phyloP scores from a whole-genome alignment of 2,113 vertebrate species.

The Channa argus region DNA sequence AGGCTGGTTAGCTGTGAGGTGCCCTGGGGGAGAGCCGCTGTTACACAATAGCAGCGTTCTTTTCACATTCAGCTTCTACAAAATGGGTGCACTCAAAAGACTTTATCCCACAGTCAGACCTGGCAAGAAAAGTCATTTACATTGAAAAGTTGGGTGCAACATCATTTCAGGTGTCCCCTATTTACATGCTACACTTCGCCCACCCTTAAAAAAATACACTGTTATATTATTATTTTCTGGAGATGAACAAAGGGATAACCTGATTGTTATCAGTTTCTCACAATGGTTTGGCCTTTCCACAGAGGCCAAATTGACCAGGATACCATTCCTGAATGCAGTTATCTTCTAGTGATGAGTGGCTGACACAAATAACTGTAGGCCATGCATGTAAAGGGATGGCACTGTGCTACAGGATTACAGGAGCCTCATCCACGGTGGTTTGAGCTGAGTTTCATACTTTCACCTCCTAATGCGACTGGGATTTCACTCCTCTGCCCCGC shows the following conservation, averaged over 20 bases:
- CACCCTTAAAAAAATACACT: conserved; percentile 13
- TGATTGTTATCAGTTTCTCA: conserved; percentile 56
- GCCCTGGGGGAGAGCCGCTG: conserved; percentile 53
- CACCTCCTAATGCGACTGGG: conserved; percentile 54
- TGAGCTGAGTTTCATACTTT: conserved; percentile 64
- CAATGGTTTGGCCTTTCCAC: conserved; percentile 41
- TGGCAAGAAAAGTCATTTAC: conserved; percentile 79
- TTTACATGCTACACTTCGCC: conserved; percentile 28
- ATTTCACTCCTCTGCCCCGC: conserved; percentile 31
- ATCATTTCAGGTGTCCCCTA: conserved; percentile 76
- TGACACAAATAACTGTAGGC: conserved; percentile 64
- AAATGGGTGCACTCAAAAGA: conserved; percentile 80
- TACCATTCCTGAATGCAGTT: conserved; percentile 55
- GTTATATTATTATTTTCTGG: conserved; percentile 30
- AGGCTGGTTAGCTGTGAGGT: conserved; percentile 40
- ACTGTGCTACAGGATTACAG: conserved; percentile 66
- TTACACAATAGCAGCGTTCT: conserved; percentile 81
- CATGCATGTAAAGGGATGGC: conserved; percentile 59
- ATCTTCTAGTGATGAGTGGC: conserved; percentile 59
- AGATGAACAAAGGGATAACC: conserved; percentile 46
- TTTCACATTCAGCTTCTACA: conserved; percentile 80
- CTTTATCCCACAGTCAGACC: conserved; percentile 82
- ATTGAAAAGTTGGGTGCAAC: conserved; percentile 78
- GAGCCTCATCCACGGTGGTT: conserved; percentile 34
- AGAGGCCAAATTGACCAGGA: conserved; percentile 41